A percentile compares a stretch with the other conserved stretches of the same genome.
Evolutionary conservation across 2,797 vertebrate species (phyloP).

Genomic region (Sitta carolinensis): DNA sequence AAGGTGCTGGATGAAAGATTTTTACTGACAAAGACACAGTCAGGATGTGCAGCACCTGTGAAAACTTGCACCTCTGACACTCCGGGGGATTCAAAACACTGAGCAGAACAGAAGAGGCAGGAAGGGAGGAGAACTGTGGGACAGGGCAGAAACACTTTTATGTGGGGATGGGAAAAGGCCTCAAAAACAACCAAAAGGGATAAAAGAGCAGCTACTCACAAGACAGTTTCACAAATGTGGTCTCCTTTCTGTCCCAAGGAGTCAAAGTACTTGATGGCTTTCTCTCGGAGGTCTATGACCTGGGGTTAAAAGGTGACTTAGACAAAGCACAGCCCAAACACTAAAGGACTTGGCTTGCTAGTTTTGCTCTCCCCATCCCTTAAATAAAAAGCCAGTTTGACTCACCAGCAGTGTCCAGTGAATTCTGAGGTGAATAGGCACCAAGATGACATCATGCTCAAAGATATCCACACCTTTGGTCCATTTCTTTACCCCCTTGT

Average conservation of each 20-base stretch:
- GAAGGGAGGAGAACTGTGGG: not conserved
- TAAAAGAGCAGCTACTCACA: conserved; percentile 80
- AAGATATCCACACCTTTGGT: conserved; percentile 91
- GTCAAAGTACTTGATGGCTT: conserved; percentile 87
- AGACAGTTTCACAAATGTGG: conserved; percentile 82
- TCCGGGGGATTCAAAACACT: not conserved
- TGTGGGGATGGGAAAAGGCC: not conserved
- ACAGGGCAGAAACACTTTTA: not conserved
- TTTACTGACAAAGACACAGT: not conserved
- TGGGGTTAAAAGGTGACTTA: conserved; percentile 57
- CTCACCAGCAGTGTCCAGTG: conserved; percentile 89
- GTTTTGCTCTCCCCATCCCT: not conserved
- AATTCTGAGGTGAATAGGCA: conserved; percentile 86
- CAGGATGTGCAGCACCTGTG: not conserved
- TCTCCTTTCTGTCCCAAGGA: conserved; percentile 88
- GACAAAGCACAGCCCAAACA: not conserved
- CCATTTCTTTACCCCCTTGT: conserved; percentile 88
- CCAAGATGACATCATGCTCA: conserved; percentile 84
- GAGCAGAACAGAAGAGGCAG: not conserved
- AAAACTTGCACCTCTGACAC: not conserved
- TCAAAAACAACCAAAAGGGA: not conserved
- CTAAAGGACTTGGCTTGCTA: not conserved
- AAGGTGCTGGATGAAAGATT: not conserved
- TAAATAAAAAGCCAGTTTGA: not conserved
- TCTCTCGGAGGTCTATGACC: conserved; percentile 86